Percentiles rank a stretch among this genome's conserved stretches.
phyloP scores from a whole-genome alignment of 53 echinoderm and acorn worm genomes.

The Arbacia lixula region DNA sequence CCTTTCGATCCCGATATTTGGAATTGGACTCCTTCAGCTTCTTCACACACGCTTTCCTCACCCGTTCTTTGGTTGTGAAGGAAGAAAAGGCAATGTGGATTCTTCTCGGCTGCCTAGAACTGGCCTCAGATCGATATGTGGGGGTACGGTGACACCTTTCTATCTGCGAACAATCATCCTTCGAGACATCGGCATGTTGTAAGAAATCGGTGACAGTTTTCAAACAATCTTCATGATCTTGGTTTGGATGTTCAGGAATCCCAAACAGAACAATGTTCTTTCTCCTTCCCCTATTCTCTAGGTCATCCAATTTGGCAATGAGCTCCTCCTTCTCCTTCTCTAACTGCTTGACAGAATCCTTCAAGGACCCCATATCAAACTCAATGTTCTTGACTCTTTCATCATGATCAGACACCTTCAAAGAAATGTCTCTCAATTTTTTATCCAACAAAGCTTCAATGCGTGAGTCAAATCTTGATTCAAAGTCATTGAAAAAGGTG shows the following conservation, averaged over 20 bases:
- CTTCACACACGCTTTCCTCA: too few relatives aligned
- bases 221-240: neutral
- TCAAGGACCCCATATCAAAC: neutral
- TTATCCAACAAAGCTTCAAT: neutral
- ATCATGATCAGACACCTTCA: neutral
- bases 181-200: too few relatives aligned
- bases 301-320: neutral
- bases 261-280: neutral
- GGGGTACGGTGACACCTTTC: neutral
- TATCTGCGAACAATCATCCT: neutral
- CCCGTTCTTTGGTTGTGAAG: too few relatives aligned
- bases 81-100: too few relatives aligned
- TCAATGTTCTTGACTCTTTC: neutral
- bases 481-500: too few relatives aligned
- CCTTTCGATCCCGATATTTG: too few relatives aligned
- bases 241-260: too few relatives aligned
- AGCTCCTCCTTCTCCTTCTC: neutral
- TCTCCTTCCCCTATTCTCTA: neutral
- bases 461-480: neutral
- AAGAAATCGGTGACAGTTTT: neutral
- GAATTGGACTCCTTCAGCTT: too few relatives aligned
- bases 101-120: too few relatives aligned
- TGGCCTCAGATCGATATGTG: too few relatives aligned
- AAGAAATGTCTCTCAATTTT: neutral
- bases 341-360: neutral